Conservation (phyloP, 1,140 invertebrate species). For the Schlechtendalia chinensis region DNA sequence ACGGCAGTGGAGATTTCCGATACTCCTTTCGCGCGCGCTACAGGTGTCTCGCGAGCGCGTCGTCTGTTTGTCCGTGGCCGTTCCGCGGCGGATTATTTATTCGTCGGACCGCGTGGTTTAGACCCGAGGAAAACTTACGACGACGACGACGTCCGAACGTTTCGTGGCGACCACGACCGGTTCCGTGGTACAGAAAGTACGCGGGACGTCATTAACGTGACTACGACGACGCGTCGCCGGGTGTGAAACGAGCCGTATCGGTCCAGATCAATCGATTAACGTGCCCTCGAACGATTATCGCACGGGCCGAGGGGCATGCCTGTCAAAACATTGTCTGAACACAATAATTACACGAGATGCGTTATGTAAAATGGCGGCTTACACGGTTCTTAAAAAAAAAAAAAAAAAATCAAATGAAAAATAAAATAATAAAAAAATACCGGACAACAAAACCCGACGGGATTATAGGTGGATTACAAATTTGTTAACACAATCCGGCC, state of each 20-base stretch:
- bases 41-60: no score
- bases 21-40: no score
- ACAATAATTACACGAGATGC: conserved; percentile 46
- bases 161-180: no score
- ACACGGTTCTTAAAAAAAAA: conserved; percentile 34
- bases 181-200: no score
- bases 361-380: conserved; percentile 49
- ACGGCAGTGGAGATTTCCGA: no score
- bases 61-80: no score
- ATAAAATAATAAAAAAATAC: background rate
- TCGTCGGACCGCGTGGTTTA: no score
- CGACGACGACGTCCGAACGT: no score
- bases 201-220: no score
- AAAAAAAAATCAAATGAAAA: no score
- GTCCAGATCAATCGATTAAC: conserved; percentile 44
- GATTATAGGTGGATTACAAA: conserved; percentile 48
- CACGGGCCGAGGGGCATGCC: background rate
- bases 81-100: no score
- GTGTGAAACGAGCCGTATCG: conserved; percentile 7
- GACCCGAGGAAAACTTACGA: no score
- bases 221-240: background rate
- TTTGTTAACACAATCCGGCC: conserved; percentile 46
- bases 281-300: conserved; percentile 10
- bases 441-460: conserved; percentile 42
- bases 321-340: conserved; percentile 46